Conservation (phyloP, 2,113 vertebrate genomes). For the Tachysurus fulvidraco region DNA sequence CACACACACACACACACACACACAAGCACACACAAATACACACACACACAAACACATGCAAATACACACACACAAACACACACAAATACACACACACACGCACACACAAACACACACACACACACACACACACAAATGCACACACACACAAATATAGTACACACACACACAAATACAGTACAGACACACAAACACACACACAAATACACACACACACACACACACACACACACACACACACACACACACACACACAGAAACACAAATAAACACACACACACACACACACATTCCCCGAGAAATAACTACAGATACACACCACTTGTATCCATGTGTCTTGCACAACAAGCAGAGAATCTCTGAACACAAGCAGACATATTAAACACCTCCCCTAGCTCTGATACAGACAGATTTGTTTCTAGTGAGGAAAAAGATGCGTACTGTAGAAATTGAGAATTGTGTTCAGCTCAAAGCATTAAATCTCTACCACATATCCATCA, state of each 20-base stretch:
- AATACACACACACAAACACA: background rate
- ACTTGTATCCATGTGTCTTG: background rate
- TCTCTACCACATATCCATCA: background rate
- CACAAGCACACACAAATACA: background rate
- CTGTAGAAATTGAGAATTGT: background rate
- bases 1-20: background rate
- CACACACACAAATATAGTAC: constrained; percentile 12
- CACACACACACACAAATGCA: constrained; percentile 5
- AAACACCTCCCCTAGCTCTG: background rate
- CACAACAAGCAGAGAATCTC: background rate
- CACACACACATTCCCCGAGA: constrained; percentile 21
- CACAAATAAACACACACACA: too few relatives aligned
- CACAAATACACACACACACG: background rate
- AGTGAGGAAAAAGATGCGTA: background rate
- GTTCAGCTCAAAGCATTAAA: background rate
- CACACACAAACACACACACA: background rate
- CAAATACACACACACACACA: too few relatives aligned
- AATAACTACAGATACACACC: constrained; percentile 19
- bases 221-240: constrained; percentile 15
- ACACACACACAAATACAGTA: constrained; percentile 3
- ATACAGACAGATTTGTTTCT: background rate
- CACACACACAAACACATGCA: background rate
- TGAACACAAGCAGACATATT: background rate
- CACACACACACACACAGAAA: too few relatives aligned
- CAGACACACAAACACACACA: too few relatives aligned